Evolutionary conservation across 2,113 vertebrate species (phyloP).

Genomic region (Chloropsis cyanopogon): DNA sequence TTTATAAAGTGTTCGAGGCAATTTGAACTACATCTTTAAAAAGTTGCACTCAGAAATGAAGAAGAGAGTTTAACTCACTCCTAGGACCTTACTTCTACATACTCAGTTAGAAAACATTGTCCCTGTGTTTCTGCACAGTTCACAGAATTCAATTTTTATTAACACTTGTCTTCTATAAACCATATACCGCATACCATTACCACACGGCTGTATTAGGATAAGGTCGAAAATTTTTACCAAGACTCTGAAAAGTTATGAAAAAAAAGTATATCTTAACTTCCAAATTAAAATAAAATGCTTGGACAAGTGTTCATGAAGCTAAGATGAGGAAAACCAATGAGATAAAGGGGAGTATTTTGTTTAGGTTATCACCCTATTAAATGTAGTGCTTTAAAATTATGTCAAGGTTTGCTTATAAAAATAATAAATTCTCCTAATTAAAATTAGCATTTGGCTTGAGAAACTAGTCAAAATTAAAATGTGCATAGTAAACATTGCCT

Average conservation of each 20-base stretch:
- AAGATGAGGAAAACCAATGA: neutral
- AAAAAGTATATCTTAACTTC: neutral
- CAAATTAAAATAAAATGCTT: neutral
- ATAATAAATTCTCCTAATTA: neutral
- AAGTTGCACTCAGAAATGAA: neutral
- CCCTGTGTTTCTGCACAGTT: neutral
- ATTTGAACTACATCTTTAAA: neutral
- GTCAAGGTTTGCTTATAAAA: neutral
- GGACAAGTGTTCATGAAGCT: neutral
- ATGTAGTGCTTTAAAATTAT: neutral
- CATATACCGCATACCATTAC: neutral
- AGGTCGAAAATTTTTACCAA: neutral
- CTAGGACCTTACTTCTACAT: neutral
- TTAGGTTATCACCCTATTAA: neutral
- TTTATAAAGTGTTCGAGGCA: neutral
- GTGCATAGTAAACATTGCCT: neutral
- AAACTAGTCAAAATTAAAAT: neutral
- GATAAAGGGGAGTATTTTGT: neutral
- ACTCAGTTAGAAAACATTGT: neutral
- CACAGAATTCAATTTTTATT: neutral
- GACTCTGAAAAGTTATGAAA: neutral
- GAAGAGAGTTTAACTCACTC: neutral
- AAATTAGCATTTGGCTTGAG: neutral
- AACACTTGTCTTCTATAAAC: neutral
- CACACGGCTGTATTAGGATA: neutral